phyloP scores from a whole-genome alignment of 1,140 invertebrate species.

The Camponotus vicinus region DNA sequence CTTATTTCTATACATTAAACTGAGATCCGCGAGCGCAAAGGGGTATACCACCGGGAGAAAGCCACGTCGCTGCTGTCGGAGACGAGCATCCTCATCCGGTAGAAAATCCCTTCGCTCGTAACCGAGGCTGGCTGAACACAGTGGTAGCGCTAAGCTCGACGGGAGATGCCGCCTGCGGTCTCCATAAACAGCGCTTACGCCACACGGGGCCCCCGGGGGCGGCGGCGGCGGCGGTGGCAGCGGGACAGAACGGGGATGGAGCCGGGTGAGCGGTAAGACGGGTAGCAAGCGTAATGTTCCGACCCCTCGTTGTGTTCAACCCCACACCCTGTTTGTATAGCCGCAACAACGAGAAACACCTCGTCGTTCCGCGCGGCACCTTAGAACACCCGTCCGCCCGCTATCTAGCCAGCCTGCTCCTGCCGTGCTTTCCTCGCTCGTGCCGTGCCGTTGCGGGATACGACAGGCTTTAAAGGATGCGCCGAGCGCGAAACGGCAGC shows the following conservation, averaged over 20 bases:
- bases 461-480: conserved; percentile 72
- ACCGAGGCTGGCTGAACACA: conserved; percentile 70
- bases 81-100: conserved; percentile 75
- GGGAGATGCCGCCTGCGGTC: conserved; percentile 80
- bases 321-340: conserved; percentile 50
- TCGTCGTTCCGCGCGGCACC: conserved; percentile 68
- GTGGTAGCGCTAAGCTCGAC: conserved; percentile 80
- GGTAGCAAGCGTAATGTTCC: conserved; percentile 63
- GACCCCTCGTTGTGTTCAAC: conserved; percentile 68
- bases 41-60: conserved; percentile 44
- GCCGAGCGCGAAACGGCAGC: conserved; percentile 65
- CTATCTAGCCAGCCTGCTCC: conserved; percentile 1
- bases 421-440: conserved; percentile 1
- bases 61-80: conserved; percentile 59
- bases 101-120: conserved; percentile 81
- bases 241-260: not conserved
- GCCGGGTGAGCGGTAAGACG: not conserved
- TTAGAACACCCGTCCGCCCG: conserved; percentile 29
- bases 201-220: conserved; percentile 13
- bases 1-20: conserved; percentile 80
- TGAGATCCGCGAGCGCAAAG: conserved; percentile 59
- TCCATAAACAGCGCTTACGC: conserved; percentile 82
- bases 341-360: conserved; percentile 66
- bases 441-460: conserved; percentile 63
- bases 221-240: not conserved